phyloP scores from a whole-genome alignment of 2,888 invertebrate species.

The Bellardia bayeri region DNA sequence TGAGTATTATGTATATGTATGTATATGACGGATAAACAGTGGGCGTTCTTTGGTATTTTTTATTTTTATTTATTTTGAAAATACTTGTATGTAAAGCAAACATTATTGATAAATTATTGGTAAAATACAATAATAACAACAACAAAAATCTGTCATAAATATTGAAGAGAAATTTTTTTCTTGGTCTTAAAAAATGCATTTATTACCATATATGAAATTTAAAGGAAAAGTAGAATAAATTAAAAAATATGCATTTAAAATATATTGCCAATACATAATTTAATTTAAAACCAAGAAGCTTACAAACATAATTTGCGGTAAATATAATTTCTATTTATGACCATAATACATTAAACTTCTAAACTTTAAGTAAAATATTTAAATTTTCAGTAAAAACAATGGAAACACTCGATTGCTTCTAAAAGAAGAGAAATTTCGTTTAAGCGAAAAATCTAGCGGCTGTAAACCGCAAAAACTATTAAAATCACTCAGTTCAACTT shows the following conservation, averaged over 20 bases:
- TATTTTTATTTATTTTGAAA: conserved; percentile 1
- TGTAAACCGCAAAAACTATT: conserved; percentile 46
- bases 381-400: no score
- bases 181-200: not conserved
- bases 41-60: conserved; percentile 59
- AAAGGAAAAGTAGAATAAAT: not conserved
- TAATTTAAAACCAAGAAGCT: not conserved
- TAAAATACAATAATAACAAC: conserved; percentile 20
- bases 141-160: conserved; percentile 48
- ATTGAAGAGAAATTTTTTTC: conserved; percentile 52
- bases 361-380: no score
- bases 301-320: conserved; percentile 5
- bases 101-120: conserved; percentile 62
- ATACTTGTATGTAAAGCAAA: conserved; percentile 42
- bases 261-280: not conserved
- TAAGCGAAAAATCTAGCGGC: not conserved
- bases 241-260: not conserved
- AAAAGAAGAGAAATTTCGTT: not conserved
- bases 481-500: conserved; percentile 42
- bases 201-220: not conserved
- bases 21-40: conserved; percentile 53
- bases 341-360: no score
- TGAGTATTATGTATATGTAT: not conserved
- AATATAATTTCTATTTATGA: not conserved
- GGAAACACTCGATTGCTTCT: no score